Evolutionary conservation across 2,797 vertebrate species (phyloP), one percentile per base, ranked within the genome.

Genomic region (Apogon talboti): DNA sequence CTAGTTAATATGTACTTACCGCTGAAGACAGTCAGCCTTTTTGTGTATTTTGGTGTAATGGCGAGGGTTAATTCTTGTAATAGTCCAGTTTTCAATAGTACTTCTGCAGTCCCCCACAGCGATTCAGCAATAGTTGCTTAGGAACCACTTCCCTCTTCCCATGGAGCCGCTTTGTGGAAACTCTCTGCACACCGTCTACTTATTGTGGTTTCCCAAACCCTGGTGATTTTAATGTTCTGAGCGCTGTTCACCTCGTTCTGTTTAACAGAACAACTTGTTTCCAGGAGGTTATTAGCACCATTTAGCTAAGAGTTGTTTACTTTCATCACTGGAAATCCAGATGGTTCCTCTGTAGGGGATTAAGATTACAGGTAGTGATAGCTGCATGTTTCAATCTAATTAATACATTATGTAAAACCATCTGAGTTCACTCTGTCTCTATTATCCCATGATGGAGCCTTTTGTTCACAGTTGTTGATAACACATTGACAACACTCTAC

Each of bases 261-360:
- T 79, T 60, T 55, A 78, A 38, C 55, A n/a, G n/a, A n/a, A n/a
- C n/a, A n/a, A 68, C 82, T 73, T 72, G 53, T 66, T 79, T 73
- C 15, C 57, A 53, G 56, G 79, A 71, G 73, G 85, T 87, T 80
- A 82, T 84, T 84, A 75, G 67, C 67, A 69, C 84, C 50, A 75
- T 84, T 89, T 86, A 67, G 63, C 65, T 65, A 78, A 66, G 69
- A 76, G 65, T 79, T 87, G 77, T 87, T 89, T 88, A 83, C 78
- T 76, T 86, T 79, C 55, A 76, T 85, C 72, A 58, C 70, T 70
- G 58, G 47, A 80, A 66, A 83, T 82, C 71, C 83, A 83, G 82
- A 88, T 90, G 85, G 69, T 62, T 73, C 47, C 70, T 89, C 80
- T 62, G 72, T 69, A 53, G 76, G 74, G 76, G 77, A 83, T 86